Percentiles rank a stretch among this genome's conserved stretches.
Evolutionary conservation across 2,113 vertebrate genomes (phyloP).

Genomic region (Chitala chitala): DNA sequence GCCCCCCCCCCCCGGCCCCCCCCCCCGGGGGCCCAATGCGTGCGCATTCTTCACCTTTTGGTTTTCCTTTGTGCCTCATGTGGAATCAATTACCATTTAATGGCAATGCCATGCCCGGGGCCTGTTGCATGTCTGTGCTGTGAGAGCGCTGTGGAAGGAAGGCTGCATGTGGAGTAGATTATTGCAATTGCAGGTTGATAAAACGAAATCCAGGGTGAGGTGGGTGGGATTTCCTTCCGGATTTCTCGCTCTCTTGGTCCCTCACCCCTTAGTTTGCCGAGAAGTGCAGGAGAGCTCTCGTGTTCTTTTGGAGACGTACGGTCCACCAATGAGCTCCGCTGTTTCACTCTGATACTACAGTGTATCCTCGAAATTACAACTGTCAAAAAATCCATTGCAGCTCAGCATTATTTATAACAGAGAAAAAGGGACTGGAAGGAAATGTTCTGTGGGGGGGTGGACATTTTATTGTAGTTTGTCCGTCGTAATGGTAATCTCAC

Average conservation of each 20-base stretch:
- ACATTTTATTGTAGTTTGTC: background rate
- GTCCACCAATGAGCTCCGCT: constrained; percentile 54
- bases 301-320: constrained; percentile 58
- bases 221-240: constrained; percentile 94
- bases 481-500: background rate
- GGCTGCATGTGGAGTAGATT: constrained; percentile 83
- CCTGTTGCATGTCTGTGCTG: constrained; percentile 69
- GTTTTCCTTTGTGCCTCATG: constrained; percentile 61
- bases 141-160: constrained; percentile 73
- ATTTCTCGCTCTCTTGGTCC: constrained; percentile 38
- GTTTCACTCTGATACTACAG: constrained; percentile 40
- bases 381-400: constrained; percentile 61
- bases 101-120: constrained; percentile 71
- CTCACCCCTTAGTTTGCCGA: constrained; percentile 5
- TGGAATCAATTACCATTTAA: constrained; percentile 85
- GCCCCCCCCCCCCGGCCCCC: no score
- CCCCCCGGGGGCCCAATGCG: no score
- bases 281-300: constrained; percentile 54
- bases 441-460: constrained; percentile 16
- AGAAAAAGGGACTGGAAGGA: background rate
- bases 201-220: constrained; percentile 79
- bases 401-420: background rate
- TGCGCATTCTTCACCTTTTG: constrained; percentile 44
- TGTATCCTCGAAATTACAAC: constrained; percentile 76
- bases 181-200: constrained; percentile 87